phyloP scores from a whole-genome alignment of 2,888 invertebrate genomes.

The Leptodirus hochenwartii region DNA sequence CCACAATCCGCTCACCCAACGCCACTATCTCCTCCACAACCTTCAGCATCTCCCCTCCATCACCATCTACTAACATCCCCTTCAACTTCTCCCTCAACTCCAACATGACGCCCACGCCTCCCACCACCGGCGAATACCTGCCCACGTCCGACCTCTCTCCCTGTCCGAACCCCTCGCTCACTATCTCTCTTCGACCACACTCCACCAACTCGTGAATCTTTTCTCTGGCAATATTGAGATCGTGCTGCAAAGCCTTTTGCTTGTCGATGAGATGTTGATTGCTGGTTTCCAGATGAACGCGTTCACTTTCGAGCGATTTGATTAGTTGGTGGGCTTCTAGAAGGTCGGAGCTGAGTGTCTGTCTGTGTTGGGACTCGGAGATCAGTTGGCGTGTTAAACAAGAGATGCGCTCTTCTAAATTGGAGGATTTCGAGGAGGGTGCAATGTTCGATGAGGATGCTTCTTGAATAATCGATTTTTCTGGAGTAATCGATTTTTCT shows the following conservation, averaged over 20 bases:
- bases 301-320: conserved; percentile 27
- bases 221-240: conserved; percentile 27
- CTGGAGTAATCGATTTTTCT: no score
- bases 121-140: background rate
- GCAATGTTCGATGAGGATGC: background rate
- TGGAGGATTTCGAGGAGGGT: conserved; percentile 3
- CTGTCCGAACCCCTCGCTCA: conserved; percentile 35
- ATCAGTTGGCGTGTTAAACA: conserved; percentile 19
- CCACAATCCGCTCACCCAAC: conserved; percentile 40
- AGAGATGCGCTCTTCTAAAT: conserved; percentile 17
- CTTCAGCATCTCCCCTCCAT: conserved; percentile 30
- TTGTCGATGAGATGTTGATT: conserved; percentile 39
- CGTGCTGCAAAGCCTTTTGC: conserved; percentile 35
- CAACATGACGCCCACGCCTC: background rate
- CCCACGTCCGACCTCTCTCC: no score
- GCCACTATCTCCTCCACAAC: conserved; percentile 42
- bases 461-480: background rate
- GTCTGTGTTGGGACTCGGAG: conserved; percentile 20
- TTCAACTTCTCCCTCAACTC: conserved; percentile 4
- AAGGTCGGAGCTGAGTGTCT: conserved; percentile 32
- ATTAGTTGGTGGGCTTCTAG: conserved; percentile 35
- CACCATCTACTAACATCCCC: conserved; percentile 12
- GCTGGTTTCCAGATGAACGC: conserved; percentile 35
- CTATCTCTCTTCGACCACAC: conserved; percentile 30
- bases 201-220: conserved; percentile 28